A percentile compares a stretch with the other conserved stretches of the same genome.
Evolutionary conservation across 2,113 vertebrate genomes (phyloP).

Genomic region (Gnathonemus echidnorhynchus): DNA sequence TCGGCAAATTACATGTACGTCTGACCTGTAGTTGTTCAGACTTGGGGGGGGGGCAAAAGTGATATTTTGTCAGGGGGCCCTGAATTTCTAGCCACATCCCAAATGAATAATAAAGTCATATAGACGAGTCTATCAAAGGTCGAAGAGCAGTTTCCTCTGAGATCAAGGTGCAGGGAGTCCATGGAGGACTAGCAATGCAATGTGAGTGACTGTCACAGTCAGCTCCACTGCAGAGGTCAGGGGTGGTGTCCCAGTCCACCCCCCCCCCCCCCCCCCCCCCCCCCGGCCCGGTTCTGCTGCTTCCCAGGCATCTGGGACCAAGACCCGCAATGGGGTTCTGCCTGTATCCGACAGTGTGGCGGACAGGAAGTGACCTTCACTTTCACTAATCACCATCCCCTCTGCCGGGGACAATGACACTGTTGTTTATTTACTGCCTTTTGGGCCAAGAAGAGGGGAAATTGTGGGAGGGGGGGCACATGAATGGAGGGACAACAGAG

Average conservation of each 20-base stretch:
- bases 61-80: not conserved
- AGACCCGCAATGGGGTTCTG: not conserved
- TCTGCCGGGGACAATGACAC: not conserved
- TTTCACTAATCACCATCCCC: not conserved
- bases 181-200: not conserved
- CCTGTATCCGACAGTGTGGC: not conserved
- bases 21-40: not conserved
- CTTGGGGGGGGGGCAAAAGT: not conserved
- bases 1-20: not conserved
- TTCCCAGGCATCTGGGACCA: no score
- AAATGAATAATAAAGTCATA: not conserved
- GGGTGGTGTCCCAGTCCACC: not conserved
- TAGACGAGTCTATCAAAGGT: not conserved
- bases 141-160: not conserved
- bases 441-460: not conserved
- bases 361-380: not conserved
- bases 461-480: not conserved
- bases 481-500: conserved; percentile 2
- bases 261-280: not conserved
- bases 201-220: not conserved
- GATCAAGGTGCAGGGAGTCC: not conserved
- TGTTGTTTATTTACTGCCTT: not conserved
- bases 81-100: not conserved
- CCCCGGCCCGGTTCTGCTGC: no score
- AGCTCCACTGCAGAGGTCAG: not conserved